Percentiles rank a stretch among this genome's conserved stretches.
phyloP scores from a whole-genome alignment of 2,113 vertebrate species.

The Pycnonotus jocosus region DNA sequence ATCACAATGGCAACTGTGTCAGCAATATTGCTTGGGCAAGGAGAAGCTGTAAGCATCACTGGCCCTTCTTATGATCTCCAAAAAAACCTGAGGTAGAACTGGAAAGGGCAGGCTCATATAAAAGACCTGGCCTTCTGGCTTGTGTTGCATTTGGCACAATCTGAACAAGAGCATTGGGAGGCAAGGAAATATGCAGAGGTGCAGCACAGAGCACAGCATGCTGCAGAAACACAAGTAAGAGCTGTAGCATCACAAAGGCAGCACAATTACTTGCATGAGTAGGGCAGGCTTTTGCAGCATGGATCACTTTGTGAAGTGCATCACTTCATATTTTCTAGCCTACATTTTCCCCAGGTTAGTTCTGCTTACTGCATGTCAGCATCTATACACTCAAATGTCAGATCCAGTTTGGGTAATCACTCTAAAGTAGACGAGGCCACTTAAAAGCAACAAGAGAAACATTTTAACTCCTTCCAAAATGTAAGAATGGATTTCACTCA shows the following conservation, averaged over 20 bases:
- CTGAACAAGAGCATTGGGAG: neutral
- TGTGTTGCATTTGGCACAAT: neutral
- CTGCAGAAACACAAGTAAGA: neutral
- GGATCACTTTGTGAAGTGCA: neutral
- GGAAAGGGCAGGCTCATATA: neutral
- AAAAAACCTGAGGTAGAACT: neutral
- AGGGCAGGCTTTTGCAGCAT: neutral
- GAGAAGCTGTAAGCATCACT: neutral
- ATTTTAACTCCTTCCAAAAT: neutral
- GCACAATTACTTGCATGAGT: neutral
- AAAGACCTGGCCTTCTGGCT: neutral
- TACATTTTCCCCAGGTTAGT: neutral
- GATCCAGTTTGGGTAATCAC: neutral
- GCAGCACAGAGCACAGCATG: neutral
- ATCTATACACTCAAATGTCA: neutral
- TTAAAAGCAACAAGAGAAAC: neutral
- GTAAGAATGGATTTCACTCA: neutral
- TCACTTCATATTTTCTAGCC: neutral
- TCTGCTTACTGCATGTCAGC: neutral
- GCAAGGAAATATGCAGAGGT: rapidly evolving
- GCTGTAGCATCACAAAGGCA: neutral
- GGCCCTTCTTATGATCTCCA: neutral
- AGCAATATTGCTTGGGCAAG: neutral
- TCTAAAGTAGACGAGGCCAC: neutral
- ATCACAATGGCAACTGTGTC: neutral